phyloP scores from a whole-genome alignment of 2,888 invertebrate species.

The Dicyrtoma fusca region DNA sequence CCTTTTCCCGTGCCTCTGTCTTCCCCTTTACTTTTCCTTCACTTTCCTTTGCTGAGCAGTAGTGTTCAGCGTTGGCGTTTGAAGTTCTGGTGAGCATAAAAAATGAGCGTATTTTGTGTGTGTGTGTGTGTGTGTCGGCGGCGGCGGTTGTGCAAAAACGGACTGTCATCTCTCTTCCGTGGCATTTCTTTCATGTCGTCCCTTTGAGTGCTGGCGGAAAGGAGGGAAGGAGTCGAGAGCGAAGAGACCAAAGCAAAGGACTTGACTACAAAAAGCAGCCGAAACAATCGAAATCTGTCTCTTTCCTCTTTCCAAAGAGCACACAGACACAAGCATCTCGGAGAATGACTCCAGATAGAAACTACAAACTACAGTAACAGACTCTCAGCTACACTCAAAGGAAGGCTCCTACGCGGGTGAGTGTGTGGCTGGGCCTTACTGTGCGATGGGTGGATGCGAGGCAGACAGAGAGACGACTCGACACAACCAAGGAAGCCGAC shows the following conservation, averaged over 20 bases:
- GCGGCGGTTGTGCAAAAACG: conserved; percentile 47
- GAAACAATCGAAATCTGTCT: conserved; percentile 54
- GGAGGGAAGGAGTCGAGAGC: not conserved
- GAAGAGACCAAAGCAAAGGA: conserved; percentile 24
- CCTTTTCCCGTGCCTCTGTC: no score
- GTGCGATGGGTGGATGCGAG: no score
- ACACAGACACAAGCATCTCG: not conserved
- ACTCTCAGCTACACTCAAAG: no score
- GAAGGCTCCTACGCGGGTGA: no score
- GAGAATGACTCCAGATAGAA: conserved; percentile 11
- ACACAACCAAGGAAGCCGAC: conserved; percentile 43
- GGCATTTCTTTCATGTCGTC: conserved; percentile 46
- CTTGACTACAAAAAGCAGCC: conserved; percentile 43
- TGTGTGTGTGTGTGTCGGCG: not conserved
- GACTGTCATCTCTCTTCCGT: conserved; percentile 44
- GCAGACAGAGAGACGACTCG: not conserved
- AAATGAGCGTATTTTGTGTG: conserved; percentile 32
- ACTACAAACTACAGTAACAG: no score
- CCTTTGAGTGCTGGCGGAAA: conserved; percentile 37
- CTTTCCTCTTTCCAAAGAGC: conserved; percentile 8
- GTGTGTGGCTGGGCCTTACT: no score
- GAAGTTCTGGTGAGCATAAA: conserved; percentile 35
- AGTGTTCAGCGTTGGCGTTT: conserved; percentile 5
- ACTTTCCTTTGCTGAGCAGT: not conserved
- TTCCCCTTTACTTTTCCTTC: not conserved